Base-by-base conservation (phyloP, 2,888 invertebrate species). In the Drosophila neoperkinsi region DNA sequence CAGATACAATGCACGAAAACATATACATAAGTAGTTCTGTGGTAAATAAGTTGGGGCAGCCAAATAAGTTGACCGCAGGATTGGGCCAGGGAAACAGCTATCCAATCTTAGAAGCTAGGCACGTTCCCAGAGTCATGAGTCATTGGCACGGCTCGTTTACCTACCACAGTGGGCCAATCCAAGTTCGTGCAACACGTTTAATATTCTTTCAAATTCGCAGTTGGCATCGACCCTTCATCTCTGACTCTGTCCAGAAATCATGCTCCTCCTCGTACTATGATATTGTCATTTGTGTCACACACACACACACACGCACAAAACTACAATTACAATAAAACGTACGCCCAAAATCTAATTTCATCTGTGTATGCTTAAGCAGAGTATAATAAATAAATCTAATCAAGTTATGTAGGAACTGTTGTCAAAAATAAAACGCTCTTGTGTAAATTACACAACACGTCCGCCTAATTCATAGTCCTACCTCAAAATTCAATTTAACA, bases 271-370 rank as follows among this genome's bases (percentile, higher is more conserved):
- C 36, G 51, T 81, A 61, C 71, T 74, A 71, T 80, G 82, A 69
- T 79, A 82, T 79, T 80, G 82, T 80, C 82, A 79, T 80, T 82
- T 82, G 55, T 34, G 34, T 34, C 6, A 52, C 55, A 13, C 36
- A 38, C 38, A 16, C 34, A 11, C 13, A 33, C 49, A 21, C n/a
- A 25, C 11, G 28, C 49, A 60, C 36, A 50, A 16, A 60, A 34
- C n/a, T 49, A 51, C 59, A 59, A 49, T 57, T 31, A 43, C 57
- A 31, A 57, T 57, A 57, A 57, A 57, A 57, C 57, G 57, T 57
- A 43, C 18, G 57, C 11, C 57, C 56, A 51, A 79, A 79, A 79
- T 78, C 79, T 81, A 78, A 81, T 79, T 79, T 68, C 70, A 65
- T 51, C 49, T 72, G 41, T 43, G 49, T 25, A 31, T 43, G 41